Evolutionary conservation across 2,888 invertebrate genomes (phyloP).

Genomic region (Synergus laeviventris): DNA sequence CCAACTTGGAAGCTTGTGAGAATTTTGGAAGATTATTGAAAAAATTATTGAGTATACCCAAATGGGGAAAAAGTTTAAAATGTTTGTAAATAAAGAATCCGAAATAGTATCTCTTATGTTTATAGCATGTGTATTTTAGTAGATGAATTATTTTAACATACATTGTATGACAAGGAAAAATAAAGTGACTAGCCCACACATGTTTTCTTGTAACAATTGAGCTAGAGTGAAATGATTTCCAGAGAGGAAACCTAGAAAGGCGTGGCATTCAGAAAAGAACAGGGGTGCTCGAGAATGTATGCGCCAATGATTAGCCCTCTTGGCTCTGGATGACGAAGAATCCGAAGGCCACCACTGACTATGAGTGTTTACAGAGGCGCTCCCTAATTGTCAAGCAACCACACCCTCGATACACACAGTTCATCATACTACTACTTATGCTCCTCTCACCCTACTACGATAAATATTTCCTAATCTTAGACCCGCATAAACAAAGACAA

Average conservation of each 20-base stretch:
- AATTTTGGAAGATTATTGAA: too few relatives aligned
- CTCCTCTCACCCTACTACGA: background rate
- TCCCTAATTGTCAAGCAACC: slow-evolving; percentile 72
- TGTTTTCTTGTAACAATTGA: background rate
- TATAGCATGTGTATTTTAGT: background rate
- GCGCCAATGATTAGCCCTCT: slow-evolving; percentile 61
- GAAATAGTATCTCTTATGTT: too few relatives aligned
- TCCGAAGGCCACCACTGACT: slow-evolving; percentile 57
- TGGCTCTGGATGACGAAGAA: slow-evolving; percentile 51
- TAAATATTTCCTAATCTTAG: slow-evolving; percentile 4
- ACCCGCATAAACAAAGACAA: background rate
- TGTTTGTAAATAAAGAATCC: too few relatives aligned
- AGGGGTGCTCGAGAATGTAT: slow-evolving; percentile 41
- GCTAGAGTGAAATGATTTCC: background rate
- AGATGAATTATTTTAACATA: background rate
- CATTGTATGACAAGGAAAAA: background rate
- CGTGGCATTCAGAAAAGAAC: slow-evolving; percentile 20
- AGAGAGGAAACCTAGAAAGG: background rate
- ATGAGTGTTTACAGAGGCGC: slow-evolving; percentile 69
- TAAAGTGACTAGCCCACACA: background rate
- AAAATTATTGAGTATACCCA: too few relatives aligned
- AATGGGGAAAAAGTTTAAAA: too few relatives aligned
- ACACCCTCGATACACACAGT: slow-evolving; percentile 65
- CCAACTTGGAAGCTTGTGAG: too few relatives aligned
- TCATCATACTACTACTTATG: slow-evolving; percentile 6